These are phyloP conservation scores for Erebia aethiops DNA, from an alignment of 2,888 invertebrate species.

Conservation along the genomic window DNA sequence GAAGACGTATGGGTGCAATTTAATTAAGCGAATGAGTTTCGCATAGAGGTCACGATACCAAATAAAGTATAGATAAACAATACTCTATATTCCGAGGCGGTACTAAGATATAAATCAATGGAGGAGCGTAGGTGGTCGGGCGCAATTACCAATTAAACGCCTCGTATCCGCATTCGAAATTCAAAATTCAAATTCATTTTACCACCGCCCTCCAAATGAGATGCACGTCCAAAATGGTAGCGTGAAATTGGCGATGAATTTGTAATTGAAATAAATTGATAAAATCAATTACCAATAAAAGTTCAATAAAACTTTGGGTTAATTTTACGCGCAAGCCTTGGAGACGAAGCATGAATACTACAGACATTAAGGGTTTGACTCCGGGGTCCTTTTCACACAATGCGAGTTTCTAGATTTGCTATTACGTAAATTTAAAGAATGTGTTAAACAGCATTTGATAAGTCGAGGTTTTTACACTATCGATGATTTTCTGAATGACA, in stretches of 20 bases:
- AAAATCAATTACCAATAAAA: conserved; percentile 22
- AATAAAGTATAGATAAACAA: conserved; percentile 57
- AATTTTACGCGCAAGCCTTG: not conserved
- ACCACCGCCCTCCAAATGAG: conserved; percentile 50
- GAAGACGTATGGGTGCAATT: conserved; percentile 39
- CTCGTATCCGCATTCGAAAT: conserved; percentile 61
- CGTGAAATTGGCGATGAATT: conserved; percentile 38
- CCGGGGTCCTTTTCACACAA: too few relatives aligned
- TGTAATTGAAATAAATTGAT: conserved; percentile 35
- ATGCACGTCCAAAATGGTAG: conserved; percentile 54
- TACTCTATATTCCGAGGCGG: conserved; percentile 66
- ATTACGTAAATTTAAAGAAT: too few relatives aligned
- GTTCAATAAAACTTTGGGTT: not conserved
- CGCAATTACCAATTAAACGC: conserved; percentile 77
- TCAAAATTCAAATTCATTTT: conserved; percentile 65
- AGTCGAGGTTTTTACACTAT: too few relatives aligned
- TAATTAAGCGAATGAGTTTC: conserved; percentile 46
- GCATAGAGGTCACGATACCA: conserved; percentile 41
- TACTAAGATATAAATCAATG: conserved; percentile 69
- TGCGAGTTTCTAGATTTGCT: too few relatives aligned
- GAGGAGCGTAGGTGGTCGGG: conserved; percentile 70
- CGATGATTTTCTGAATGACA: too few relatives aligned
- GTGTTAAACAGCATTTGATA: too few relatives aligned
- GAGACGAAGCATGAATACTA: too few relatives aligned
- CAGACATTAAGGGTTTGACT: too few relatives aligned